A percentile compares a stretch with the other conserved stretches of the same genome.
phyloP scores from a whole-genome alignment of 2,888 invertebrate genomes.

The Erannis defoliaria region DNA sequence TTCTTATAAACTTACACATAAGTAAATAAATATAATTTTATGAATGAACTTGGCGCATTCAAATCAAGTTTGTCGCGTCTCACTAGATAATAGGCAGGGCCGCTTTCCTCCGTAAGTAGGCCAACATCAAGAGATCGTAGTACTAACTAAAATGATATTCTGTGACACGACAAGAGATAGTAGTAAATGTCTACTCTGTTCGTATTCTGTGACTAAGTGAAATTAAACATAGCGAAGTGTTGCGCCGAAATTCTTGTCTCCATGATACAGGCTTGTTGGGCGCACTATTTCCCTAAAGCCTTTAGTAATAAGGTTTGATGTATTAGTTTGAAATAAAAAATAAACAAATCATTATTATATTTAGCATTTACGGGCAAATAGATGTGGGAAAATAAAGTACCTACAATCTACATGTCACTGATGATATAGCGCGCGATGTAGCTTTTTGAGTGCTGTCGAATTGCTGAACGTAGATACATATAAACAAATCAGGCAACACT shows the following conservation, averaged over 20 bases:
- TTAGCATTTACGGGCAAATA: too few relatives aligned
- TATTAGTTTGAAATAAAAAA: background rate
- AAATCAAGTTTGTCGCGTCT: slow-evolving; percentile 55
- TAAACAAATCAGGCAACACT: too few relatives aligned
- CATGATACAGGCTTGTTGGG: slow-evolving; percentile 25
- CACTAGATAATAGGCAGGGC: slow-evolving; percentile 70
- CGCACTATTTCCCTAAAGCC: slow-evolving; percentile 4
- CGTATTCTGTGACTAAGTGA: slow-evolving; percentile 56
- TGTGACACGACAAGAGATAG: slow-evolving; percentile 53
- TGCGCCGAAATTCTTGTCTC: slow-evolving; percentile 52
- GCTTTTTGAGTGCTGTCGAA: too few relatives aligned
- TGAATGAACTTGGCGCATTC: slow-evolving; percentile 33
- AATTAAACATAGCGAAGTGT: slow-evolving; percentile 58
- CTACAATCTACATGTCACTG: too few relatives aligned
- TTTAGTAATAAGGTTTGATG: background rate
- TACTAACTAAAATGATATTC: slow-evolving; percentile 5
- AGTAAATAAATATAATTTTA: slow-evolving; percentile 20
- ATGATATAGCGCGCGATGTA: too few relatives aligned
- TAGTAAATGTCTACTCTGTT: slow-evolving; percentile 22
- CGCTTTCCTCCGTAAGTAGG: slow-evolving; percentile 73
- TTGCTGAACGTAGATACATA: too few relatives aligned
- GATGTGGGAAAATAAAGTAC: too few relatives aligned
- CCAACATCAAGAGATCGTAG: slow-evolving; percentile 63
- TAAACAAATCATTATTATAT: too few relatives aligned
- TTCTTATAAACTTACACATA: slow-evolving; percentile 5